phyloP scores from a whole-genome alignment of 2,113 vertebrate genomes.

The Notothenia coriiceps region DNA sequence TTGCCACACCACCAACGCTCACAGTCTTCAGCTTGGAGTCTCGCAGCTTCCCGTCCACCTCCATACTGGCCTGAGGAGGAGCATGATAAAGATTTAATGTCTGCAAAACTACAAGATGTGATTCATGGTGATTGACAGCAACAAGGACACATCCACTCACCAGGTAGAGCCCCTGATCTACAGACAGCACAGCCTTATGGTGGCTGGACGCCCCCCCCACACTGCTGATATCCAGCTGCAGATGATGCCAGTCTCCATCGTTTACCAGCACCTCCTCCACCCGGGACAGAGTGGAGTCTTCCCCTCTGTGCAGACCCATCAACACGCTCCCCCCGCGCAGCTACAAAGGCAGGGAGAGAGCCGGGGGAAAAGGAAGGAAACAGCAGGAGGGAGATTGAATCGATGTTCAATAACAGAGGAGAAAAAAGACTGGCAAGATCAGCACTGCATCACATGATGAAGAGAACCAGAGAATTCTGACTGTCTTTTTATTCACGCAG shows the following conservation, averaged over 20 bases:
- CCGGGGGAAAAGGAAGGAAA: background rate
- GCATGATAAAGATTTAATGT: background rate
- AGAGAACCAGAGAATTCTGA: background rate
- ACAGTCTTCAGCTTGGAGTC: slow-evolving; percentile 87
- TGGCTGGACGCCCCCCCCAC: slow-evolving; percentile 55
- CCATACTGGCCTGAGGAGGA: slow-evolving; percentile 80
- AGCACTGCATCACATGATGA: slow-evolving; percentile 7
- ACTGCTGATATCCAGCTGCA: slow-evolving; percentile 87
- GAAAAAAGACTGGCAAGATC: slow-evolving; percentile 11
- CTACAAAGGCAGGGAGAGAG: slow-evolving; percentile 69
- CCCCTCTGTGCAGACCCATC: slow-evolving; percentile 85
- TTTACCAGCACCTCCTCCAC: slow-evolving; percentile 88
- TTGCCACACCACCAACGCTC: slow-evolving; percentile 85
- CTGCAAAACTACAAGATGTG: background rate
- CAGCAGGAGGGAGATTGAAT: slow-evolving; percentile 44
- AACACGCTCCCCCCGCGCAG: slow-evolving; percentile 87
- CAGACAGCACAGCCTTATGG: slow-evolving; percentile 84
- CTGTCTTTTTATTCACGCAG: background rate
- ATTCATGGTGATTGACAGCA: background rate
- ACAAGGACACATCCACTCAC: slow-evolving; percentile 62
- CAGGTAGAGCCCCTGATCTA: slow-evolving; percentile 91
- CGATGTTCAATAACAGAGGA: slow-evolving; percentile 15
- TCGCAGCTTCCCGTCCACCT: slow-evolving; percentile 85
- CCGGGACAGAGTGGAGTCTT: slow-evolving; percentile 83
- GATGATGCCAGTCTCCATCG: slow-evolving; percentile 92